Evolutionary conservation across 2,113 vertebrate genomes (phyloP).

Genomic region (Prinia subflava): DNA sequence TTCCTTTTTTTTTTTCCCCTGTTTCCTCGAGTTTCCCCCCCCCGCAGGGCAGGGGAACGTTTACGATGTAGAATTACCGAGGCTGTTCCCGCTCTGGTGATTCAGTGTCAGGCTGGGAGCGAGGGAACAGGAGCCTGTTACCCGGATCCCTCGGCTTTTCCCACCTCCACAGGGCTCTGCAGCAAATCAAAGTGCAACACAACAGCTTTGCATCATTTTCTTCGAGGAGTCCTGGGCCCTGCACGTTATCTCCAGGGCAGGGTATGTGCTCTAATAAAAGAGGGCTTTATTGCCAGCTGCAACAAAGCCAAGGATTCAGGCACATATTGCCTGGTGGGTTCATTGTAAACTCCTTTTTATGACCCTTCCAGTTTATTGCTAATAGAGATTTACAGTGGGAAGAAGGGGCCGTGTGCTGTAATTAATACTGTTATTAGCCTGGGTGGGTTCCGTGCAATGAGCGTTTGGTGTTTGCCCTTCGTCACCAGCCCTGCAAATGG

Average conservation of each 20-base stretch:
- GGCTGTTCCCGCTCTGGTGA: neutral
- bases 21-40: neutral
- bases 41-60: neutral
- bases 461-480: neutral
- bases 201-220: constrained; percentile 15
- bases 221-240: constrained; percentile 36
- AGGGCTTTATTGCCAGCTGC: constrained; percentile 39
- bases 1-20: no score
- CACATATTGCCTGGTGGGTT: neutral
- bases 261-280: constrained; percentile 41
- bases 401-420: neutral
- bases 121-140: neutral
- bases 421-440: constrained; percentile 1
- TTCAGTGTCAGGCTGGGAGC: neutral
- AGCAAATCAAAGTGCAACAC: constrained; percentile 19
- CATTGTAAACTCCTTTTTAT: constrained; percentile 27
- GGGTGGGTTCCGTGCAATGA: neutral
- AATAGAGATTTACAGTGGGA: constrained; percentile 50
- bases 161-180: neutral
- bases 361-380: constrained; percentile 21
- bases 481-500: neutral
- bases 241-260: constrained; percentile 50
- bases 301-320: neutral
- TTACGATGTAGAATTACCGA: neutral
- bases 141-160: neutral